Evolutionary conservation across 2,113 vertebrate genomes (phyloP), one percentile per base, ranked within the genome.

Genomic region (Uria aalge): DNA sequence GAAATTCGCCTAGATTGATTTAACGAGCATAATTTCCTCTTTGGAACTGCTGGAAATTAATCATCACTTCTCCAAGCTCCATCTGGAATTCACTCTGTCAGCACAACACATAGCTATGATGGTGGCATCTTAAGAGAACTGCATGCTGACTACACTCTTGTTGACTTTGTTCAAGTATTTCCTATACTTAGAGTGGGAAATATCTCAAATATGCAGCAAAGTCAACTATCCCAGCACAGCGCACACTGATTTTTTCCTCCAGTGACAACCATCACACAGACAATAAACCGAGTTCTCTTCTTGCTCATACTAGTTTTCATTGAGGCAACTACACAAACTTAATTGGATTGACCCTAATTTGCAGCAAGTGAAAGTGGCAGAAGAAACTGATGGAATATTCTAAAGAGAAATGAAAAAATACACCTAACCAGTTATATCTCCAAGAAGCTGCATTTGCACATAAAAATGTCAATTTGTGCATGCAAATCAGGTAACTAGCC

Each of bases 11-110:
- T 17, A 15, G 34, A 75, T 82, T 88, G 94, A 95, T 94, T 96
- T 93, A 90, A 96, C 67, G 6, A 96, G 95, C 34, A 68, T 92
- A 90, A 97, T 97, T 97, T 97, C 95, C 96, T 97, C 93, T 89
- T 60, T 16, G 89, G 81, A 92, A 86, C 72, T 83, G 93, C 86
- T 97, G 93, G 92, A 85, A 92, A 92, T 95, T 84, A 97, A 94
- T 95, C 95, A 88, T 60, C 84, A 11, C 74, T 88, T 92, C 89
- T 87, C n/a, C 78, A 12, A 60, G 77, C 75, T 90, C 64, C 36
- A 3, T 0, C 15, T 67, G 96, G 93, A 97, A 97, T 97, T 76
- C 92, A 8, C 91, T 64, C 75, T 0, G 34, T 96, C 96, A 97
- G 97, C 95, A 96, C 68, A 55, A 24, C 52, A 18, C 68, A 15